phyloP scores from a whole-genome alignment of 2,888 invertebrate species.

The Stratiomys singularior region DNA sequence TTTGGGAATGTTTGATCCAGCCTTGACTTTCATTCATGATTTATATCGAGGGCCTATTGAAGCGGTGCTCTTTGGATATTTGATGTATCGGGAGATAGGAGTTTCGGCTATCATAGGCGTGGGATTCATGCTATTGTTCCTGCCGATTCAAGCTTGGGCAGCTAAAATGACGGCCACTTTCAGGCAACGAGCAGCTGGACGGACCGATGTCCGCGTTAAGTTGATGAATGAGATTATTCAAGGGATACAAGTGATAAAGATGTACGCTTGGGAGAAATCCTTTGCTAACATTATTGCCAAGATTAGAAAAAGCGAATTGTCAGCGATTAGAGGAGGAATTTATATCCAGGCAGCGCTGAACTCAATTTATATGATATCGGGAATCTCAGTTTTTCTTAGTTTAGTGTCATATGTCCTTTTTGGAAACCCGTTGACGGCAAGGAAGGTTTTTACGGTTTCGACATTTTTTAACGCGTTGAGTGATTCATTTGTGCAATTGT shows the following conservation, averaged over 20 bases:
- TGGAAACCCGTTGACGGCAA: conserved; percentile 73
- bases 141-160: conserved; percentile 79
- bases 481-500: conserved; percentile 76
- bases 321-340: conserved; percentile 70
- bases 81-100: conserved; percentile 72
- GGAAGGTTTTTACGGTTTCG: conserved; percentile 78
- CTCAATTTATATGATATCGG: conserved; percentile 77
- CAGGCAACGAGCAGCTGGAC: conserved; percentile 76
- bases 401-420: conserved; percentile 73
- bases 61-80: conserved; percentile 64
- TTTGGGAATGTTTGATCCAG: conserved; percentile 91
- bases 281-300: conserved; percentile 75
- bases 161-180: conserved; percentile 75
- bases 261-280: conserved; percentile 83
- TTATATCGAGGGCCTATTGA: conserved; percentile 89
- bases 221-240: conserved; percentile 85
- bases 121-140: conserved; percentile 75
- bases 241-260: conserved; percentile 83
- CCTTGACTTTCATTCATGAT: conserved; percentile 88
- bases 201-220: conserved; percentile 86
- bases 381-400: conserved; percentile 77
- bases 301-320: conserved; percentile 75
- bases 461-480: conserved; percentile 80
- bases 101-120: conserved; percentile 78
- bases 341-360: conserved; percentile 72